Evolutionary conservation across 2,888 invertebrate genomes (phyloP).

Genomic region (Sisyra nigra): DNA sequence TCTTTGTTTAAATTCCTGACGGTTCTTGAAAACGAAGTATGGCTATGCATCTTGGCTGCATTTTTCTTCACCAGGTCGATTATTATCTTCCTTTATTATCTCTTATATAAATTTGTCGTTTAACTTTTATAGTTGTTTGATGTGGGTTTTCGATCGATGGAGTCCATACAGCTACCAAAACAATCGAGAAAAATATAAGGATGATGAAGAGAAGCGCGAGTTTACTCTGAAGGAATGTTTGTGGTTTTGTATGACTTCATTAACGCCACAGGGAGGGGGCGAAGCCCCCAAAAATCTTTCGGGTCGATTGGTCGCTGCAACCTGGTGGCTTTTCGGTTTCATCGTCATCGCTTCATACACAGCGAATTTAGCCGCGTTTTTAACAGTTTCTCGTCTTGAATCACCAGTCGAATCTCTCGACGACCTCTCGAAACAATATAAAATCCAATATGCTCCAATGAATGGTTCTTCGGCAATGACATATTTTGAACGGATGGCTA

Average conservation of each 20-base stretch:
- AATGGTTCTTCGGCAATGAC: conserved; percentile 80
- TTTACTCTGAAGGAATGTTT: conserved; percentile 92
- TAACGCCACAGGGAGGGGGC: conserved; percentile 90
- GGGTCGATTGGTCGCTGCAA: conserved; percentile 87
- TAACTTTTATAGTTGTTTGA: conserved; percentile 60
- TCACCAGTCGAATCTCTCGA: conserved; percentile 87
- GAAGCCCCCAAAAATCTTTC: conserved; percentile 94
- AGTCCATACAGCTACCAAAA: conserved; percentile 96
- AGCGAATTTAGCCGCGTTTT: conserved; percentile 92
- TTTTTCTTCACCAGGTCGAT: conserved; percentile 77
- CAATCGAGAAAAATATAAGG: conserved; percentile 80
- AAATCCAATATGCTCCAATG: conserved; percentile 87
- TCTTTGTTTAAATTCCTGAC: conserved; percentile 94
- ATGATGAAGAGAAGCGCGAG: conserved; percentile 85
- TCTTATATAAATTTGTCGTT: neutral
- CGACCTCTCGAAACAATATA: conserved; percentile 89
- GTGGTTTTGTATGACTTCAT: conserved; percentile 98
- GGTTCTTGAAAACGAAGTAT: conserved; percentile 89
- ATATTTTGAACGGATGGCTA: conserved; percentile 91
- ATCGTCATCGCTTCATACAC: conserved; percentile 98
- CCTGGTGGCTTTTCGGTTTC: conserved; percentile 98
- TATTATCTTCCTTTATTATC: neutral
- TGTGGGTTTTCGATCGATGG: conserved; percentile 95
- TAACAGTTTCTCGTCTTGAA: conserved; percentile 86
- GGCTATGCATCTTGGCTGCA: conserved; percentile 89